Percentiles rank a stretch among this genome's conserved stretches.
These are phyloP conservation scores for Antennarius maculatus DNA, from an alignment of 2,797 vertebrate species.

Conservation along the genomic window DNA sequence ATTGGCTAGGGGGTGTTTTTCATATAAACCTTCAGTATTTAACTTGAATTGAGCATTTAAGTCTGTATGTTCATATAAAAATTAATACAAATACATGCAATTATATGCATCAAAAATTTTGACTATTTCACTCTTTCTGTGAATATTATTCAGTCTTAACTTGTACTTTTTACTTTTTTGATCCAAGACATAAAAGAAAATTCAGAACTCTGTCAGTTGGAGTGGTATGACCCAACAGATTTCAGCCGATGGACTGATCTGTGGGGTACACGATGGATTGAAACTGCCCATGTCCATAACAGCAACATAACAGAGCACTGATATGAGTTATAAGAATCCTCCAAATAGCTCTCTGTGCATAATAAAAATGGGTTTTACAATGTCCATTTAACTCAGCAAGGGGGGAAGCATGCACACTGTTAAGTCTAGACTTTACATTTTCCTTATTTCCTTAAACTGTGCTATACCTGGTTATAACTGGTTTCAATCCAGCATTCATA, in stretches of 20 bases:
- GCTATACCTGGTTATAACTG: too few species aligned
- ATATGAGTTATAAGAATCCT: neutral
- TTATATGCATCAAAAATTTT: too few species aligned
- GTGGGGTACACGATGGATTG: neutral
- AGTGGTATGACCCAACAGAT: neutral
- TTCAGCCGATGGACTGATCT: neutral
- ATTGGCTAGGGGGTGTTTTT: neutral
- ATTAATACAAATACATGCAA: neutral
- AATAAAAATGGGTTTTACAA: neutral
- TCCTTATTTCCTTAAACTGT: too few species aligned
- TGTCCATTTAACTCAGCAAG: neutral
- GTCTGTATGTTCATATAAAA: neutral
- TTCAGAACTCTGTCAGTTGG: too few species aligned
- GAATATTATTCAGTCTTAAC: too few species aligned
- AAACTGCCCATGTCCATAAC: neutral
- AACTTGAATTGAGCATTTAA: neutral
- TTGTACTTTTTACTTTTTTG: too few species aligned
- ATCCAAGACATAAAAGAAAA: too few species aligned
- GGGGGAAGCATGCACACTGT: neutral
- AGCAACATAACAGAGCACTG: neutral
- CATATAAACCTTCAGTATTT: neutral
- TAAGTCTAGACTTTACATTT: too few species aligned
- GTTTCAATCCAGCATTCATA: neutral
- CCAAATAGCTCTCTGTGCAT: neutral
- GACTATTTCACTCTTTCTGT: too few species aligned